Conservation (phyloP, 2,797 vertebrate species). For the Sardinella longiceps region DNA sequence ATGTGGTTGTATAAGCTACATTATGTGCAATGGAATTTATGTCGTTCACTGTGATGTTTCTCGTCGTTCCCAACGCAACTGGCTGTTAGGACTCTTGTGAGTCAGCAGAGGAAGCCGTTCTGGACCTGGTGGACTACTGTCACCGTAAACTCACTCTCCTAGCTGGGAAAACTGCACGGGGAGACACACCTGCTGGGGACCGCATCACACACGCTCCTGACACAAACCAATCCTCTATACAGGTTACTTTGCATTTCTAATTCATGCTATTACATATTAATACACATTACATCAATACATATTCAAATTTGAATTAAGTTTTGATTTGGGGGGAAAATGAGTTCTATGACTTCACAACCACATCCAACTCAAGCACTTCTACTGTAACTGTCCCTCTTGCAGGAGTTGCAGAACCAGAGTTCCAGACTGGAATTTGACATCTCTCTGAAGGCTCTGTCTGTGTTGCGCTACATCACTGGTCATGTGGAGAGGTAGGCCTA, state of each 20-base stretch:
- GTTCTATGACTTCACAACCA: background rate
- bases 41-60: no score
- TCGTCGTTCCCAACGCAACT: background rate
- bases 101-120: conserved; percentile 83
- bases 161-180: conserved; percentile 63
- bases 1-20: background rate
- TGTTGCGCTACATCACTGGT: conserved; percentile 91
- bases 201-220: conserved; percentile 42
- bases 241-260: conserved; percentile 68
- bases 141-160: conserved; percentile 90
- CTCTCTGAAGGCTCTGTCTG: conserved; percentile 87
- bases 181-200: conserved; percentile 24
- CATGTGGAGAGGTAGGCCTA: conserved; percentile 84
- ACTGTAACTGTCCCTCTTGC: conserved; percentile 4
- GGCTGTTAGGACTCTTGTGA: conserved; percentile 86
- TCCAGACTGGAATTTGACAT: conserved; percentile 89
- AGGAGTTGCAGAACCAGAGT: conserved; percentile 86
- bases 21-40: background rate
- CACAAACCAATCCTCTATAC: conserved; percentile 65
- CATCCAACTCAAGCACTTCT: background rate
- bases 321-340: background rate
- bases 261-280: background rate
- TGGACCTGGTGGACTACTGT: conserved; percentile 95
- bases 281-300: background rate
- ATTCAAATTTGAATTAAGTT: background rate